Evolutionary conservation across 92 coral and sea anemone genomes (phyloP).

Genomic region (Palythoa caribaeorum): DNA sequence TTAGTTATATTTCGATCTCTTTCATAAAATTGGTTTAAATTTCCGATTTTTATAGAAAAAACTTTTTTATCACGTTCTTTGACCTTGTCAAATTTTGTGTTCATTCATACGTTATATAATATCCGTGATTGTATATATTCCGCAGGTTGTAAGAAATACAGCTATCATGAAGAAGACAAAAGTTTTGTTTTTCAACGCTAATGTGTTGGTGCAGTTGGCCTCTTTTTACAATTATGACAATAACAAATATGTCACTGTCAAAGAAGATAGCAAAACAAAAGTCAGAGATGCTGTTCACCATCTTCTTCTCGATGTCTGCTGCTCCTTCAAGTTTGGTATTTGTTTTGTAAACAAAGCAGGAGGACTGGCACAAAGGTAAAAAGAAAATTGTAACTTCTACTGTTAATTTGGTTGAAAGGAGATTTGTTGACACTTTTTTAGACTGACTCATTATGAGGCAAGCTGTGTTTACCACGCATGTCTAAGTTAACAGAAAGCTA

Average conservation of each 20-base stretch:
- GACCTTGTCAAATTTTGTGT: background rate
- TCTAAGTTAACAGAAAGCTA: too few relatives aligned
- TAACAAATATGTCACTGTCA: conserved; percentile 36
- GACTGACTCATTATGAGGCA: too few relatives aligned
- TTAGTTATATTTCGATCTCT: too few relatives aligned
- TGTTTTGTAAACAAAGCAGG: conserved; percentile 85
- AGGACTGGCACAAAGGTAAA: conserved; percentile 75
- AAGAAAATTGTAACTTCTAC: background rate
- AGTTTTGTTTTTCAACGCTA: conserved; percentile 82
- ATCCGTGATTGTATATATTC: background rate
- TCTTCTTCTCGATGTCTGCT: conserved; percentile 78
- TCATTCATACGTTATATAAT: background rate
- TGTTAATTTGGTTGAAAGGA: too few relatives aligned
- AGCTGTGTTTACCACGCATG: too few relatives aligned
- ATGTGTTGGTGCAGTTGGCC: conserved; percentile 77
- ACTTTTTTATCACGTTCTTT: background rate
- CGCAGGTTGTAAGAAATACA: conserved; percentile 79
- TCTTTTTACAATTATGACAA: conserved; percentile 75
- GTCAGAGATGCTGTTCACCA: conserved; percentile 68
- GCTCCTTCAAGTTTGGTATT: conserved; percentile 88
- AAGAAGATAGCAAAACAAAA: conserved; percentile 28
- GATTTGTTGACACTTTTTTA: too few relatives aligned
- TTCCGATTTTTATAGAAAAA: background rate
- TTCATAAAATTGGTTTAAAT: too few relatives aligned
- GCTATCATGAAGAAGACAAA: conserved; percentile 89